Evolutionary conservation across 2,113 vertebrate genomes (phyloP), one percentile per base, ranked within the genome.

Genomic region (Halichoeres trimaculatus): DNA sequence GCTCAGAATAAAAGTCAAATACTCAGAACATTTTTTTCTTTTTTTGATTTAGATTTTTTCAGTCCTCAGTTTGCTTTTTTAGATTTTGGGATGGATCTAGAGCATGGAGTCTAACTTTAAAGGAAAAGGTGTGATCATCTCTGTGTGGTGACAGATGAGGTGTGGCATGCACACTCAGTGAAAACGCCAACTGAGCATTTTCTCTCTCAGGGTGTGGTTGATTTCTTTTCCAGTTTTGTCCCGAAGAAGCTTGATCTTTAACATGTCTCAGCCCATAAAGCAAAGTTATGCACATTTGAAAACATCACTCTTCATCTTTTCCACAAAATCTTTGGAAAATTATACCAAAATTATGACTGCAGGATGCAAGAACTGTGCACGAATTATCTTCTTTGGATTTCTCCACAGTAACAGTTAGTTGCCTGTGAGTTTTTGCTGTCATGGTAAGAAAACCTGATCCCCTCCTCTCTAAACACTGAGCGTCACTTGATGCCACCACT

Each of bases 401-500:
- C n/a, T n/a, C n/a, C n/a, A n/a, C n/a, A n/a, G n/a, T n/a, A n/a
- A n/a, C n/a, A n/a, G 35, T 10, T 36, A 36, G 10, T 5, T 56
- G 24, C 19, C n/a, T 38, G 35, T 2, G 19, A 74, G 41, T 60
- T 50, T 57, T 45, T 58, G 76, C 65, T 76, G 74, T 74, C 70
- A 88, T 85, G 71, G 81, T 26, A 80, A 63, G 58, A 78, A 70
- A 91, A 92, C 86, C 43, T 47, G 85, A 92, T 91, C 74, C 52
- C 54, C 54, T 61, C 0, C 52, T 74, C 60, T 67, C 34, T 72
- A 85, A 61, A 75, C 78, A 76, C 68, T 62, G 64, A 84, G 34
- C 81, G 64, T 58, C 50, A 60, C n/a, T 22, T 22, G 89, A 91
- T 89, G 84, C 5, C 17, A 41, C 55, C 22, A 12, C 58, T 85